Conservation (phyloP, 1,140 invertebrate species). For the Sminthurides bifidus region DNA sequence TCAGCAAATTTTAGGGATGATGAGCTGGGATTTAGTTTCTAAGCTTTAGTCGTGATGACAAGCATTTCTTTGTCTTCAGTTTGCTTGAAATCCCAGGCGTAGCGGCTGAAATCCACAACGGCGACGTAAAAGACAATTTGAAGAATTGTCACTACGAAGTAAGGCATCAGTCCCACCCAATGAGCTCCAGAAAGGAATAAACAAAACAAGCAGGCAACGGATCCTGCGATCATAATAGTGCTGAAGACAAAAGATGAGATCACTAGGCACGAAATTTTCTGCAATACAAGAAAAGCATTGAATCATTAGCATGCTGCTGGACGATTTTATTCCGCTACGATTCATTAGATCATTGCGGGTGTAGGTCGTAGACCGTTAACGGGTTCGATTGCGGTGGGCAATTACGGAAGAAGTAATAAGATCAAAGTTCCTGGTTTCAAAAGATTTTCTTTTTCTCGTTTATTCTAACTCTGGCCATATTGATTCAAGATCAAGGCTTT, state of each 20-base stretch:
- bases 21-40: neutral
- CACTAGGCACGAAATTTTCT: constrained; percentile 6
- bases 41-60: constrained; percentile 9
- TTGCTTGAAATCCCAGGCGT: neutral
- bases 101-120: constrained; percentile 2
- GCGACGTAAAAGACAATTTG: constrained; percentile 3
- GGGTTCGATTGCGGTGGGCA: too few species aligned
- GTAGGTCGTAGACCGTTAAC: too few species aligned
- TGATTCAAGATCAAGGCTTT: too few species aligned
- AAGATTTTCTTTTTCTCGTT: too few species aligned
- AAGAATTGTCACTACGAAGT: neutral
- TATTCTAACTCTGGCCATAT: too few species aligned
- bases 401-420: too few species aligned
- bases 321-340: too few species aligned
- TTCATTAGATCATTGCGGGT: too few species aligned
- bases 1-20: too few species aligned
- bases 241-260: constrained; percentile 5
- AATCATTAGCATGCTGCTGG: too few species aligned
- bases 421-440: too few species aligned
- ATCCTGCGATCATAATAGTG: constrained; percentile 6
- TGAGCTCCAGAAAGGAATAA: constrained; percentile 7
- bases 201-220: neutral
- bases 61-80: constrained; percentile 10
- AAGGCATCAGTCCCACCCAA: constrained; percentile 8
- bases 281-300: too few species aligned